Evolutionary conservation across 23 tunicate species (phyloP).

Genomic region (Oikopleura albicans): DNA sequence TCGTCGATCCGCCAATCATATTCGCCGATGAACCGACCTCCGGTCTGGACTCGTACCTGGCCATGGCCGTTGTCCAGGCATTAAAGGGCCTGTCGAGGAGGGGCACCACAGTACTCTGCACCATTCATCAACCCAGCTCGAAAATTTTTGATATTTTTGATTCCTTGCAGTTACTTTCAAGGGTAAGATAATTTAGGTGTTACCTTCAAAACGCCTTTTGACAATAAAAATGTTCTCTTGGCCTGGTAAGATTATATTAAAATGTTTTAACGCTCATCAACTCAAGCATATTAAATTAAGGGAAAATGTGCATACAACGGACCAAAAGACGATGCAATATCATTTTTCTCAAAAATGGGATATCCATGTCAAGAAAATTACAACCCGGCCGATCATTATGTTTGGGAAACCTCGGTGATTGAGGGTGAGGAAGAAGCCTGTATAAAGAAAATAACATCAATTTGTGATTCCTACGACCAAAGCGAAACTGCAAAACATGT

Average conservation of each 20-base stretch:
- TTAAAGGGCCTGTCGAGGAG: conserved; percentile 27
- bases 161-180: not conserved
- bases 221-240: not conserved
- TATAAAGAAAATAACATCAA: conserved; percentile 25
- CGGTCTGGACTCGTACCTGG: conserved; percentile 67
- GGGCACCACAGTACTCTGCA: conserved; percentile 23
- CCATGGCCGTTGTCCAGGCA: conserved; percentile 40
- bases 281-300: too few species aligned
- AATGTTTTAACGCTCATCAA: too few species aligned
- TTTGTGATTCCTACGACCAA: conserved; percentile 22
- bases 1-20: conserved; percentile 25
- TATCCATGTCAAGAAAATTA: conserved; percentile 45
- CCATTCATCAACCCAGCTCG: conserved; percentile 16
- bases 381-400: conserved; percentile 75
- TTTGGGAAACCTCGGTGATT: conserved; percentile 35
- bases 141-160: conserved; percentile 4
- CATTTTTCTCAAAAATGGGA: conserved; percentile 17
- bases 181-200: conserved; percentile 17
- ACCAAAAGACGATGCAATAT: conserved; percentile 22
- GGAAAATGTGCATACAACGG: conserved; percentile 33
- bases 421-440: conserved; percentile 41
- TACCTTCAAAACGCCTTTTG: not conserved
- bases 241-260: too few species aligned
- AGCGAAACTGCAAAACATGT: not conserved
- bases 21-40: conserved; percentile 45